These are phyloP conservation scores for Trissoscelio sp. DNA, from an alignment of 2,888 invertebrate genomes.

Conservation along the genomic window DNA sequence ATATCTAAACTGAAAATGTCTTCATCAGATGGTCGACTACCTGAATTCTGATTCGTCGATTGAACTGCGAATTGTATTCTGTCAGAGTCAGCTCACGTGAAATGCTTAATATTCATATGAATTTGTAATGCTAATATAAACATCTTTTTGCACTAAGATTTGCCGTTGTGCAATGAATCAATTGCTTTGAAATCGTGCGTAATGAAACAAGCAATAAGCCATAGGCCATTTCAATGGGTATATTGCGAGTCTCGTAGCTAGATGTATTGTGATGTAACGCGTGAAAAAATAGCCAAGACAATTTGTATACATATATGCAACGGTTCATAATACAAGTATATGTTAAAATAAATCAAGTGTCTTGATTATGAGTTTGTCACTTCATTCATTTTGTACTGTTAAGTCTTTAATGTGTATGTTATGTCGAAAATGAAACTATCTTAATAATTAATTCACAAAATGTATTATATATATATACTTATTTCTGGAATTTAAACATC, in stretches of 20 bases:
- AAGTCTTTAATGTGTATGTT: too few relatives aligned
- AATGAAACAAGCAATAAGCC: constrained; percentile 67
- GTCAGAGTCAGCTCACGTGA: constrained; percentile 47
- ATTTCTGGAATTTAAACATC: constrained; percentile 29
- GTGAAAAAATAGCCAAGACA: constrained; percentile 57
- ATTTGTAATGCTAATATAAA: constrained; percentile 69
- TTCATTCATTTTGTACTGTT: not conserved
- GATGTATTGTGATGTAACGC: constrained; percentile 53
- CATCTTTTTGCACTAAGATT: constrained; percentile 67
- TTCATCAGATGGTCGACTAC: constrained; percentile 44
- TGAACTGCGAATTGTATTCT: constrained; percentile 54
- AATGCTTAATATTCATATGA: constrained; percentile 62
- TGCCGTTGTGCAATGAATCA: constrained; percentile 67
- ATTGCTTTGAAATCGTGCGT: constrained; percentile 65
- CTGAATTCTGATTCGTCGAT: constrained; percentile 38
- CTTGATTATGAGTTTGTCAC: constrained; percentile 26
- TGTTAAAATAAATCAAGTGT: constrained; percentile 54
- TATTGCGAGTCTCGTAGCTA: constrained; percentile 33
- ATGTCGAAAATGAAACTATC: too few relatives aligned
- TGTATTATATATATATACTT: not conserved
- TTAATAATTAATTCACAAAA: too few relatives aligned
- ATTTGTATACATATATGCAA: constrained; percentile 65
- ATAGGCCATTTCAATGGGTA: constrained; percentile 64
- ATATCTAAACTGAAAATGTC: too few relatives aligned
- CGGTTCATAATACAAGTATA: constrained; percentile 38